Conservation (phyloP, 2,113 vertebrate species). For the Mixornis gularis region DNA sequence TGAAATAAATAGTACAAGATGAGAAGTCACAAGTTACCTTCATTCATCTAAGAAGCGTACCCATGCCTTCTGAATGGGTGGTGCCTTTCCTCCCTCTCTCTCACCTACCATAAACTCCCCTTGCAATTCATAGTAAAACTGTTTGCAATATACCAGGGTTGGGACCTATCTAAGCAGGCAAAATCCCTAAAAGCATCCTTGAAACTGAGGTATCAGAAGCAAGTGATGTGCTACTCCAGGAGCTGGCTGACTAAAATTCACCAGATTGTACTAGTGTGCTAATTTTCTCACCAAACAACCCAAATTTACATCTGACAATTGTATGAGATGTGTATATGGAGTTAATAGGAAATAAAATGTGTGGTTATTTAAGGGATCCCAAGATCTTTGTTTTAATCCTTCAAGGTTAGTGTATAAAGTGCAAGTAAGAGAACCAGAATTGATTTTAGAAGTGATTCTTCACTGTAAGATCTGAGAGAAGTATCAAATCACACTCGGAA, state of each 20-base stretch:
- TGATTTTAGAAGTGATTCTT: constrained; percentile 25
- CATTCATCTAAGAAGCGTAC: neutral
- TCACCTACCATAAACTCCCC: neutral
- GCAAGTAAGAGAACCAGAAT: neutral
- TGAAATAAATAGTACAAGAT: neutral
- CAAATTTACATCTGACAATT: neutral
- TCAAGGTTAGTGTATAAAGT: constrained; percentile 10
- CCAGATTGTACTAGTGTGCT: neutral
- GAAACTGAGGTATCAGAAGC: neutral
- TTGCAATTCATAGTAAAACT: neutral
- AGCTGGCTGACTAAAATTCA: neutral
- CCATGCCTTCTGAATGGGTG: neutral
- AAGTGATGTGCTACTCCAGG: neutral
- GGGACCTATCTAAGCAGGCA: neutral
- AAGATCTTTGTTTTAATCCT: neutral
- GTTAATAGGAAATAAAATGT: constrained; percentile 28
- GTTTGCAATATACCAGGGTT: neutral
- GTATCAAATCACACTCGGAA: neutral
- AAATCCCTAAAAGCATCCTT: neutral
- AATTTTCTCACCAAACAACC: neutral
- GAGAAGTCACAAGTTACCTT: neutral
- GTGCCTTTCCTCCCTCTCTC: neutral
- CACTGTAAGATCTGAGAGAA: neutral
- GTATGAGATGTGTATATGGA: neutral
- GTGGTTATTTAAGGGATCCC: neutral